Evolutionary conservation across 2,113 vertebrate species (phyloP), one percentile per base, ranked within the genome.

Genomic region (Anseranas semipalmata): DNA sequence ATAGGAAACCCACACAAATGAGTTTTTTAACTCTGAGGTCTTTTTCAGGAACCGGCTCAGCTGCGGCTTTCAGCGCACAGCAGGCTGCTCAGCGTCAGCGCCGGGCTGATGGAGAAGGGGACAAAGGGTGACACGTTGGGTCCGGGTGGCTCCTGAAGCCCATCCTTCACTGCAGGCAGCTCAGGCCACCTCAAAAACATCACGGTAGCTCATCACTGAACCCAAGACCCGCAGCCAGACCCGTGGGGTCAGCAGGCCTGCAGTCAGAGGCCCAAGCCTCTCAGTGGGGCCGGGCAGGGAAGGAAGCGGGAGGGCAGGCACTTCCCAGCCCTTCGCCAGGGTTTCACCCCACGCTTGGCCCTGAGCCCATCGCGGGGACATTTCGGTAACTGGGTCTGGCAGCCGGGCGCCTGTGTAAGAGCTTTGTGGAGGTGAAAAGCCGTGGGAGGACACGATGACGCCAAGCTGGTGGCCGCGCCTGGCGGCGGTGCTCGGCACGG

Each of bases 11-110:
- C 74, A 50, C 21, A 74, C 82, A 91, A 82, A 73, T 73, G 62
- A 48, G 35, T 93, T 89, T 95, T 91, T 94, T 55, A 52, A 76
- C 74, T 85, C 33, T 41, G 39, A 87, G 73, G 30, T 5, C n/a
- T 88, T 72, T 86, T 73, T 76, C 17, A 84, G 80, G 76, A 77
- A 9, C 24, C 7, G 10, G 67, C 59, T 93, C 70, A 85, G 94
- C 87, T 94, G 87, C 10, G 1, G 90, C 7, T 1, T 82, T 80
- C 71, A 93, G 45, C 55, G 28, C 78, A 85, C 87, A 85, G 66
- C 53, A 84, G 75, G 72, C 24, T 39, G 43, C 75, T 75, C n/a
- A 7, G 62, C 65, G 14, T 73, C 63, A 48, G 71, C 1, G 0
- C 22, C 1, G 1, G 79, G n/a, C 75, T 83, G 87, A 59, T 41